These are phyloP conservation scores for Acromyrmex heyeri DNA, from an alignment of 1,140 invertebrate genomes.

Conservation along the genomic window DNA sequence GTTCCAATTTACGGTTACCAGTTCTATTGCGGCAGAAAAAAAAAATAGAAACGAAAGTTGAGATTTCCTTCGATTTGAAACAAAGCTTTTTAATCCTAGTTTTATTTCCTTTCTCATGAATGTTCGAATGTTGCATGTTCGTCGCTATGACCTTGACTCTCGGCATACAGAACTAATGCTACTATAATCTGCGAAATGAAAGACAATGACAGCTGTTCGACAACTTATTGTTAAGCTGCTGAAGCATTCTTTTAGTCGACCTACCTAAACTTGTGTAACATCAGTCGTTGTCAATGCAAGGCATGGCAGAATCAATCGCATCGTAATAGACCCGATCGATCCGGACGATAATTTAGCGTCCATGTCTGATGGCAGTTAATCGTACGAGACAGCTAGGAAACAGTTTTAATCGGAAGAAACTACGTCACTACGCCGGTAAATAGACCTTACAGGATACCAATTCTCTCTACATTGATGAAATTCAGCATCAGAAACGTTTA, in stretches of 20 bases:
- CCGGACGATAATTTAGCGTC: constrained; percentile 47
- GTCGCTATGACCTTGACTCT: not conserved
- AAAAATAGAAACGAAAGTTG: not conserved
- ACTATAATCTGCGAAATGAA: not conserved
- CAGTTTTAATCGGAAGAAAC: constrained; percentile 35
- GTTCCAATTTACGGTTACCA: not conserved
- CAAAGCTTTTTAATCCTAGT: not conserved
- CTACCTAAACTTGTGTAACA: constrained; percentile 1
- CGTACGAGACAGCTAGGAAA: constrained; percentile 39
- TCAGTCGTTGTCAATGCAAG: constrained; percentile 10
- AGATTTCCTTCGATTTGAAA: not conserved
- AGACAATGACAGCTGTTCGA: not conserved
- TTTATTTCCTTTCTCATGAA: not conserved
- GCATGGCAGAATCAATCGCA: constrained; percentile 52
- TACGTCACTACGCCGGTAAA: constrained; percentile 60
- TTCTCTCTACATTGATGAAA: constrained; percentile 5
- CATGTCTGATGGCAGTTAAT: constrained; percentile 59
- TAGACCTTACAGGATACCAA: constrained; percentile 44
- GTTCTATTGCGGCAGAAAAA: not conserved
- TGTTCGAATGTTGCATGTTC: not conserved
- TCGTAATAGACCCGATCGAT: constrained; percentile 57
- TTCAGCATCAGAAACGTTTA: not conserved
- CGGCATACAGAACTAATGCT: not conserved
- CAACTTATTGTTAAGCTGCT: constrained; percentile 2
- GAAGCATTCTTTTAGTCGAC: not conserved